These are phyloP conservation scores for Brachylomia viminalis DNA, from an alignment of 2,888 invertebrate species.

Conservation along the genomic window DNA sequence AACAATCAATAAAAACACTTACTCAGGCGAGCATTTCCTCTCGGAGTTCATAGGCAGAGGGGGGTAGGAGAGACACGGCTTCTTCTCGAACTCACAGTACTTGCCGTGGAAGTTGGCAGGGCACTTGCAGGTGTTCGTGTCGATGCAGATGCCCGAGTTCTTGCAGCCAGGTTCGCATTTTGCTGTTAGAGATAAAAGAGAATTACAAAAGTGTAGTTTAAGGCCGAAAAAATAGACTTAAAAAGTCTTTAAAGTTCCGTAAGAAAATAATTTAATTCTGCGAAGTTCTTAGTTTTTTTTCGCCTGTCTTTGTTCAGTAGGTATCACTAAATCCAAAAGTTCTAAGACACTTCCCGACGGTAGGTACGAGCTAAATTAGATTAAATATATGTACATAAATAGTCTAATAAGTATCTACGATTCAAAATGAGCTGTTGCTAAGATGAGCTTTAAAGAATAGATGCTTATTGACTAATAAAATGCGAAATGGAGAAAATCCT, in stretches of 20 bases:
- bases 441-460: neutral
- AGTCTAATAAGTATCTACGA: no score
- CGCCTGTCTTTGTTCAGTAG: neutral
- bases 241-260: neutral
- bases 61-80: constrained; percentile 92
- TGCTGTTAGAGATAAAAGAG: constrained; percentile 85
- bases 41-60: constrained; percentile 92
- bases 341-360: neutral
- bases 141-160: constrained; percentile 95
- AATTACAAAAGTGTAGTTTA: neutral
- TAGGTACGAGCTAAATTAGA: neutral
- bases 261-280: neutral
- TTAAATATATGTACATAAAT: neutral
- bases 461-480: neutral
- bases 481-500: neutral
- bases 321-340: neutral
- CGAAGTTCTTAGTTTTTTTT: neutral
- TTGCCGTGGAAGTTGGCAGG: constrained; percentile 93
- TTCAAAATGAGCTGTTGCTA: neutral
- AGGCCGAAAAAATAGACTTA: neutral
- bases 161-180: constrained; percentile 94
- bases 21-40: constrained; percentile 92
- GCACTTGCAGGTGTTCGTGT: constrained; percentile 94
- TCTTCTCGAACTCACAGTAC: constrained; percentile 93
- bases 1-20: constrained; percentile 55